phyloP scores from a whole-genome alignment of 2,113 vertebrate species.

The Gymnobelideus leadbeateri region DNA sequence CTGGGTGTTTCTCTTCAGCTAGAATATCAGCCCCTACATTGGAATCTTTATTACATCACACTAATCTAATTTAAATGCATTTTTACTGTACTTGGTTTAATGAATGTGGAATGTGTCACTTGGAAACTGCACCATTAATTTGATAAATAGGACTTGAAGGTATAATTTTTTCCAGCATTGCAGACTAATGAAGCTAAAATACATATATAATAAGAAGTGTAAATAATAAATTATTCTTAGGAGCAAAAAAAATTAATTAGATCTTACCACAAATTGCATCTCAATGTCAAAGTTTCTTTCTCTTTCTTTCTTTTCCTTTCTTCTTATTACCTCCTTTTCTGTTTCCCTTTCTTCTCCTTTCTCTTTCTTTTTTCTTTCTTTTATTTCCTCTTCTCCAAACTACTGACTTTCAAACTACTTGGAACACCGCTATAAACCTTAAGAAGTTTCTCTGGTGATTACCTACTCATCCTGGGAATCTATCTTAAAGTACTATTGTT shows the following conservation, averaged over 20 bases:
- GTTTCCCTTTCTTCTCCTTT: not conserved
- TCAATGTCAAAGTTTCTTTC: slow-evolving; percentile 85
- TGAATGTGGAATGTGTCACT: slow-evolving; percentile 92
- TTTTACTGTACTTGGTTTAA: slow-evolving; percentile 91
- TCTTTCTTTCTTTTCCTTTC: slow-evolving; percentile 38
- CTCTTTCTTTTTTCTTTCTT: not conserved
- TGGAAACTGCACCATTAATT: slow-evolving; percentile 93
- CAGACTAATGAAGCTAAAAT: slow-evolving; percentile 93
- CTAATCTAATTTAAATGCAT: slow-evolving; percentile 92
- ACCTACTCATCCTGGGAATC: slow-evolving; percentile 68
- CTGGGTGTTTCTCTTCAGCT: slow-evolving; percentile 85
- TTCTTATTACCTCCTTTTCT: not conserved
- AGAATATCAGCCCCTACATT: slow-evolving; percentile 82
- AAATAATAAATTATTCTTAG: slow-evolving; percentile 94
- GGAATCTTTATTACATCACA: slow-evolving; percentile 90
- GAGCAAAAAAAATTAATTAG: slow-evolving; percentile 92
- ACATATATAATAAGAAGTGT: slow-evolving; percentile 93
- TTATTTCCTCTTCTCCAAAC: slow-evolving; percentile 78
- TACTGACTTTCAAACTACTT: slow-evolving; percentile 89
- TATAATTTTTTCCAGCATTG: slow-evolving; percentile 93
- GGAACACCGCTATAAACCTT: slow-evolving; percentile 79
- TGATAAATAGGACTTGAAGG: slow-evolving; percentile 93
- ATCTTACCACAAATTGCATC: slow-evolving; percentile 89
- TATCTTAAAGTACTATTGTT: slow-evolving; percentile 70
- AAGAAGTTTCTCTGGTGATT: slow-evolving; percentile 83